phyloP scores from a whole-genome alignment of 2,113 vertebrate genomes.

The Cryptoleucopteryx plumbea region DNA sequence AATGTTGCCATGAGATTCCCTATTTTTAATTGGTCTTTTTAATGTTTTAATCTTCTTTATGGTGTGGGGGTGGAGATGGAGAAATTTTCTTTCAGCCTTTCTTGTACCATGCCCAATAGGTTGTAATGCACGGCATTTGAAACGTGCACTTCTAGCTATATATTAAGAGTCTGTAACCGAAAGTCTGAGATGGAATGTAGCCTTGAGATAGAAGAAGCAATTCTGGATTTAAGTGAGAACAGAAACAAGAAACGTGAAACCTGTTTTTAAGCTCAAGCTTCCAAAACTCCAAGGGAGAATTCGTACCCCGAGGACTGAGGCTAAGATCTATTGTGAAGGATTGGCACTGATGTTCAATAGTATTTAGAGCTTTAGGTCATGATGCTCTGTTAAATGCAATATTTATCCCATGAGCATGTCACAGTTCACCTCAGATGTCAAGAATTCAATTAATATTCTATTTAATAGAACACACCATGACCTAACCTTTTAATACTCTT shows the following conservation, averaged over 20 bases:
- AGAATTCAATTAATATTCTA: conserved; percentile 55
- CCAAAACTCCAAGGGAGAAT: conserved; percentile 28
- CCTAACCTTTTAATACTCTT: conserved; percentile 48
- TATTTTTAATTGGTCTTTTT: conserved; percentile 67
- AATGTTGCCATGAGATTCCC: conserved; percentile 45
- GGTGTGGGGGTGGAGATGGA: not conserved
- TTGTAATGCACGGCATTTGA: not conserved
- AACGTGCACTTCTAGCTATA: not conserved
- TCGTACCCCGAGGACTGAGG: not conserved
- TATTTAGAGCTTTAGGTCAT: conserved; percentile 25
- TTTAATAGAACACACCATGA: conserved; percentile 47
- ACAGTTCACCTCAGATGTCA: conserved; percentile 49
- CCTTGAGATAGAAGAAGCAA: not conserved
- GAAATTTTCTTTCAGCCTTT: not conserved
- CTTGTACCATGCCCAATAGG: not conserved
- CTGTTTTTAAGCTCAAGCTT: not conserved
- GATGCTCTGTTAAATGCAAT: conserved; percentile 45
- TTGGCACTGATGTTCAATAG: not conserved
- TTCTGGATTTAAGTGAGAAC: not conserved
- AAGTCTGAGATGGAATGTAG: not conserved
- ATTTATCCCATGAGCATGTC: conserved; percentile 50
- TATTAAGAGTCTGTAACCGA: not conserved
- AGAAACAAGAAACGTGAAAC: conserved; percentile 4
- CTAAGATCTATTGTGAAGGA: not conserved
- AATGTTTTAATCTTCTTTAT: conserved; percentile 52